Base-by-base conservation (phyloP, 2,797 vertebrate genomes). In the Natrix natrix region DNA sequence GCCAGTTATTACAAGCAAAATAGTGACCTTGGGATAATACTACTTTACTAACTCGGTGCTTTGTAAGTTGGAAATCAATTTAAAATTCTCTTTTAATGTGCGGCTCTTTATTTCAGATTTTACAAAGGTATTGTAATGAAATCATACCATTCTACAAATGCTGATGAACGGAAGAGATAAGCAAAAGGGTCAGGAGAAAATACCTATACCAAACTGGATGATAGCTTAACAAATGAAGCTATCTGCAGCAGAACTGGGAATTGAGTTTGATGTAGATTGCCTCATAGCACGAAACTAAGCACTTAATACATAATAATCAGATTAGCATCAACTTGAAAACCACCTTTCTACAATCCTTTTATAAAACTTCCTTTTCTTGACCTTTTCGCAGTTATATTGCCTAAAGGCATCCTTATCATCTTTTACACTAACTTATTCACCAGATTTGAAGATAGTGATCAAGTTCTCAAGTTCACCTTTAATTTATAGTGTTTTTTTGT, bases 391-490 rank as follows among this genome's bases (percentile, higher is more conserved):
- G 26, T 22, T 61, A 17, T 28, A n/a, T 60, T 83, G 59, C 59
- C 60, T 14, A 28, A 90, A 86, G 74, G 55, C 16, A 8, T 63
- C 66, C 74, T 86, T 89, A 57, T 37, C 28, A 63, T 92, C 88
- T 54, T 92, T 83, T 54, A 22, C 20, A 52, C 56, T 32, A 92
- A 83, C 66, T 52, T 59, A 48, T 86, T 90, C 69, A 52, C 74
- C 59, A 48, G 86, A 83, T 90, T 92, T 90, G 88, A 92, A 92
- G 74, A 61, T 61, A 90, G 74, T 48, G 59, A 63, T 92, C 88
- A 63, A 86, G 43, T 63, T 90, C 57, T 92, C 92, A 92, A 92
- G 88, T 86, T 92, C 88, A 86, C 28, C 88, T 89, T 86, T 92
- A 55, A 90, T 86, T 55, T 92, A 63, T 32, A 28, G 61, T 11